Evolutionary conservation across 1,140 invertebrate species (phyloP).

Genomic region (Caenorhabditis inopinata): DNA sequence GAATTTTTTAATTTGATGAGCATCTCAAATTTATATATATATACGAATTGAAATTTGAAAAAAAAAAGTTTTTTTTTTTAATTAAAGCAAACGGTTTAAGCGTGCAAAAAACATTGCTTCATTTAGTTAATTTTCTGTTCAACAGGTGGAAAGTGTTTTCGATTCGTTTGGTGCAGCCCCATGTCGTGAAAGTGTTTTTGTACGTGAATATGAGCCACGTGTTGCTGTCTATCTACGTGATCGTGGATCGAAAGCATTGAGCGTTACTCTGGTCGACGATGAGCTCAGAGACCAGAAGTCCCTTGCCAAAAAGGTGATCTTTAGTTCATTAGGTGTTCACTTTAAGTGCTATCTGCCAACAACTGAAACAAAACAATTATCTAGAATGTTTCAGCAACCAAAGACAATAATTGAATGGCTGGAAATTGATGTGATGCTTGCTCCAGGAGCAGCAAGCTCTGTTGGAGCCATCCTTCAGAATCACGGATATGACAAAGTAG

Average conservation of each 20-base stretch:
- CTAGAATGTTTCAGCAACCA: background rate
- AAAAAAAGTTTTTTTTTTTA: too few species aligned
- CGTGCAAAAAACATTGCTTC: background rate
- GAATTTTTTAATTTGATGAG: too few species aligned
- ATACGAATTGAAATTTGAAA: too few species aligned
- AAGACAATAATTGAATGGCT: background rate
- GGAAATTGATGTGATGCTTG: constrained; percentile 6
- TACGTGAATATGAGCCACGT: constrained; percentile 8
- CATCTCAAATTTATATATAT: too few species aligned
- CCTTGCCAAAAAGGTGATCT: background rate
- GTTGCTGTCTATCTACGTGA: constrained; percentile 4
- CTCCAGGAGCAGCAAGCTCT: background rate
- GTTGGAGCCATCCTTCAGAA: background rate
- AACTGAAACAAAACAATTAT: background rate
- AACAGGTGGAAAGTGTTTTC: constrained; percentile 22
- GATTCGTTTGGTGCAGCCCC: constrained; percentile 8
- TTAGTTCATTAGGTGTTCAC: background rate
- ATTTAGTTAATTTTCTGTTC: background rate
- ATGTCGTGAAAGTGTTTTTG: constrained; percentile 20
- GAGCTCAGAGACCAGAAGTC: constrained; percentile 15
- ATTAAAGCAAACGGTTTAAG: too few species aligned
- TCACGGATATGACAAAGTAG: background rate
- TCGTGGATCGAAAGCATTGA: constrained; percentile 21
- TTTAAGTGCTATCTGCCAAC: background rate
- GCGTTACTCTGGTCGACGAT: background rate